A percentile compares a stretch with the other conserved stretches of the same genome.
These are phyloP conservation scores for Parascotia fuliginaria DNA, from an alignment of 2,888 invertebrate species.

Conservation along the genomic window DNA sequence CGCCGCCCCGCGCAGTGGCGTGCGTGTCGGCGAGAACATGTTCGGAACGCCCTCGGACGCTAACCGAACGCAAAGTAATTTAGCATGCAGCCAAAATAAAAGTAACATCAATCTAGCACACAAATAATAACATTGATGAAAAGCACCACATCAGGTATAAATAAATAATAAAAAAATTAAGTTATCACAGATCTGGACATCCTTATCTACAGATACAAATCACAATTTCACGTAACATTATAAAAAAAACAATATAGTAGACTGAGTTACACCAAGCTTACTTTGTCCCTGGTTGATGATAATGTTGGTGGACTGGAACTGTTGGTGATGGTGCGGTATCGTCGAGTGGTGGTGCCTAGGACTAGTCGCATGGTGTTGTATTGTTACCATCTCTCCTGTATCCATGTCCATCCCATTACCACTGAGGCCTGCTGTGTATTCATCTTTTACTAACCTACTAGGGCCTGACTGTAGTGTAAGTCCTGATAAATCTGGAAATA, in stretches of 20 bases:
- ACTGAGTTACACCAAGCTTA: constrained; percentile 50
- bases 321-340: constrained; percentile 78
- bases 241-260: not conserved
- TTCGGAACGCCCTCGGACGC: constrained; percentile 80
- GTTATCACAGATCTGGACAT: too few relatives aligned
- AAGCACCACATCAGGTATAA: not conserved
- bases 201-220: constrained; percentile 16
- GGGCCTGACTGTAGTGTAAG: constrained; percentile 94
- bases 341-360: constrained; percentile 77
- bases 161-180: too few relatives aligned
- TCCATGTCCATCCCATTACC: constrained; percentile 87
- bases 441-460: constrained; percentile 95
- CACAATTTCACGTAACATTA: too few relatives aligned
- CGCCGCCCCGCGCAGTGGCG: constrained; percentile 67
- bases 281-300: constrained; percentile 82
- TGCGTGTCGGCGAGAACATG: constrained; percentile 77
- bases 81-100: constrained; percentile 52
- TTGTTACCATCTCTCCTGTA: constrained; percentile 78
- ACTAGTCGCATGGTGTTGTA: constrained; percentile 81
- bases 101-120: constrained; percentile 29
- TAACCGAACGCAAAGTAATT: constrained; percentile 71
- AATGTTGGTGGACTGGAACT: constrained; percentile 77
- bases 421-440: constrained; percentile 92
- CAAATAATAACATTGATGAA: constrained; percentile 25
- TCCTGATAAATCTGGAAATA: constrained; percentile 93